Percentiles rank a stretch among this genome's conserved stretches.
phyloP scores from a whole-genome alignment of 2,113 vertebrate genomes.

The Vulpes ferrilata region DNA sequence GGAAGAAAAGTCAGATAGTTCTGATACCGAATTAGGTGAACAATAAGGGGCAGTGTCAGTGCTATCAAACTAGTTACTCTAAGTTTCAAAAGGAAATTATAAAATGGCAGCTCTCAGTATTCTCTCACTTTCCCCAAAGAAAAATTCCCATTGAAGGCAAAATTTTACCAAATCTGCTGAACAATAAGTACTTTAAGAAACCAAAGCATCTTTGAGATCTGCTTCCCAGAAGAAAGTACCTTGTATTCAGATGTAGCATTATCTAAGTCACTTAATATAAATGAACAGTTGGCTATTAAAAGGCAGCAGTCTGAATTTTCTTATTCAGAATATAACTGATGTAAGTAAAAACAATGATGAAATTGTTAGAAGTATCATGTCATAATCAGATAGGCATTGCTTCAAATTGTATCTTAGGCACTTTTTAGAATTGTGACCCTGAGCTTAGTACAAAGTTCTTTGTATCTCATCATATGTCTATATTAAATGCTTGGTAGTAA shows the following conservation, averaged over 20 bases:
- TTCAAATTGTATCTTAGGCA: not conserved
- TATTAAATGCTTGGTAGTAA: not conserved
- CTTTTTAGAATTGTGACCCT: not conserved
- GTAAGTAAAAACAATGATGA: not conserved
- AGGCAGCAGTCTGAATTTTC: not conserved
- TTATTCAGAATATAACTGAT: not conserved
- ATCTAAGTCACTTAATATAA: not conserved
- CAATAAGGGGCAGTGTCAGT: not conserved
- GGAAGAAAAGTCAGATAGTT: conserved; percentile 47
- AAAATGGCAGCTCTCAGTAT: not conserved
- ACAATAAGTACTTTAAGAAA: not conserved
- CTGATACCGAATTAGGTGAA: not conserved
- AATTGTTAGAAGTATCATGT: not conserved
- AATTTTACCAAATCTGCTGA: not conserved
- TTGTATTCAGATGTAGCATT: not conserved
- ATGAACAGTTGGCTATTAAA: not conserved
- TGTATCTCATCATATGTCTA: not conserved
- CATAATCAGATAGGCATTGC: not conserved
- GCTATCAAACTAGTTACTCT: not conserved
- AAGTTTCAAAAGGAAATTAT: not conserved
- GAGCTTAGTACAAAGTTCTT: not conserved
- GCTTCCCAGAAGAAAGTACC: not conserved
- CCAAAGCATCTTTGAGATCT: not conserved
- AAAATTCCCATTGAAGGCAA: not conserved
- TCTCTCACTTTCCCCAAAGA: not conserved